Evolutionary conservation across 2,888 invertebrate genomes (phyloP).

Genomic region (Lapara coniferarum): DNA sequence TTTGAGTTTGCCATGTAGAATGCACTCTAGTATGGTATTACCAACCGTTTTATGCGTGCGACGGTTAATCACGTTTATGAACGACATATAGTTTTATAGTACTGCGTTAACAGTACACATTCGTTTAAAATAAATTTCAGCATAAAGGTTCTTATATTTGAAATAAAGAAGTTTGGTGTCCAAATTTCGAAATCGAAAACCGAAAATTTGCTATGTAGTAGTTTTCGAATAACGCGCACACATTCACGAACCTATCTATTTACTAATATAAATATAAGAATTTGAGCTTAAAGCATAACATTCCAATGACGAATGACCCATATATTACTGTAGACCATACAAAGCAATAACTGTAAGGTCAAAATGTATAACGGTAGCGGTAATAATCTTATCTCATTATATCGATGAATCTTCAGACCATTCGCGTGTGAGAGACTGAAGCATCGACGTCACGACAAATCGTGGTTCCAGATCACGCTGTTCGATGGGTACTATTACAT

Average conservation of each 20-base stretch:
- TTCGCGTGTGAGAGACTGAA: conserved; percentile 21
- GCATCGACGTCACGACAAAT: conserved; percentile 19
- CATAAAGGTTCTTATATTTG: not conserved
- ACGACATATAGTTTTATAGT: not conserved
- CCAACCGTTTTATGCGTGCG: conserved; percentile 1
- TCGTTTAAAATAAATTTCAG: not conserved
- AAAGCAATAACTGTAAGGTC: conserved; percentile 18
- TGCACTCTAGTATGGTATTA: not conserved
- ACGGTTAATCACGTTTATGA: not conserved
- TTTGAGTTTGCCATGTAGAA: conserved; percentile 1
- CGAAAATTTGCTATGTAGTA: too few relatives aligned
- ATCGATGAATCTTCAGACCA: conserved; percentile 15
- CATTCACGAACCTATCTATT: too few relatives aligned
- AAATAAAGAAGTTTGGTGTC: too few relatives aligned
- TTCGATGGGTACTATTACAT: conserved; percentile 12
- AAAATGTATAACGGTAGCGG: conserved; percentile 16
- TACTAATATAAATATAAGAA: too few relatives aligned
- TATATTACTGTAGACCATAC: not conserved
- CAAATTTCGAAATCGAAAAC: too few relatives aligned
- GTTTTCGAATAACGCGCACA: not conserved
- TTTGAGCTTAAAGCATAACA: not conserved
- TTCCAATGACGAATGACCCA: not conserved
- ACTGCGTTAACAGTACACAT: not conserved
- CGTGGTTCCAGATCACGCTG: conserved; percentile 17
- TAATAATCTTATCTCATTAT: conserved; percentile 5